Evolutionary conservation across 2,888 invertebrate species (phyloP).

Genomic region (Sericinus montela): DNA sequence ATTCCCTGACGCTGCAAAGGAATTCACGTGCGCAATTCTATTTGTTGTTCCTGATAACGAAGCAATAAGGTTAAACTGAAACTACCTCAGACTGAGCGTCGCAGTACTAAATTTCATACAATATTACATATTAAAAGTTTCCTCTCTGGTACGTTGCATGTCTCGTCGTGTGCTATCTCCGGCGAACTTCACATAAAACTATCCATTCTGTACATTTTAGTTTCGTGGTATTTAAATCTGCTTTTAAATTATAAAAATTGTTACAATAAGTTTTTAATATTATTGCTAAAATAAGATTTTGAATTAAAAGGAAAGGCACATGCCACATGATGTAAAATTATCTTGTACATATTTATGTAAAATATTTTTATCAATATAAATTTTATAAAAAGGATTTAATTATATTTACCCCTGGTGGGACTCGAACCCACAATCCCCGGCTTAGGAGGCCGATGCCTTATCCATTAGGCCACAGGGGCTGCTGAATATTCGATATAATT

Average conservation of each 20-base stretch:
- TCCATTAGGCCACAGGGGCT: constrained; percentile 88
- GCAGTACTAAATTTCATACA: constrained; percentile 36
- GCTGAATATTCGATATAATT: neutral
- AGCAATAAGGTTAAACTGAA: constrained; percentile 11
- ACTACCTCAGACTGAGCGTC: constrained; percentile 24
- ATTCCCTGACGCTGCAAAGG: neutral
- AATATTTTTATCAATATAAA: too few relatives aligned
- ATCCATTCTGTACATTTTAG: constrained; percentile 3
- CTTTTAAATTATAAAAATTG: too few relatives aligned
- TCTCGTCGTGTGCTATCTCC: constrained; percentile 7
- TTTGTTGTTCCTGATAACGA: constrained; percentile 8
- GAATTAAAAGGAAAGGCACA: too few relatives aligned
- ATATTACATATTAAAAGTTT: constrained; percentile 31
- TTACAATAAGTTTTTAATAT: too few relatives aligned
- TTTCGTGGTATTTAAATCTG: neutral
- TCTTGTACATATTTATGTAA: too few relatives aligned
- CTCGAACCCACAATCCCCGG: constrained; percentile 88
- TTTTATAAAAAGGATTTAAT: too few relatives aligned
- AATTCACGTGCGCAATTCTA: constrained; percentile 1
- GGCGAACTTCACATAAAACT: constrained; percentile 2
- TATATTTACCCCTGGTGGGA: constrained; percentile 83
- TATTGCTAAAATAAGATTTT: too few relatives aligned
- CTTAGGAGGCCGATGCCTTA: constrained; percentile 89
- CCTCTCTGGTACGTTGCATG: constrained; percentile 4
- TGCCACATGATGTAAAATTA: too few relatives aligned